Conservation (phyloP, 2,888 invertebrate genomes). For the Zygaena filipendulae region DNA sequence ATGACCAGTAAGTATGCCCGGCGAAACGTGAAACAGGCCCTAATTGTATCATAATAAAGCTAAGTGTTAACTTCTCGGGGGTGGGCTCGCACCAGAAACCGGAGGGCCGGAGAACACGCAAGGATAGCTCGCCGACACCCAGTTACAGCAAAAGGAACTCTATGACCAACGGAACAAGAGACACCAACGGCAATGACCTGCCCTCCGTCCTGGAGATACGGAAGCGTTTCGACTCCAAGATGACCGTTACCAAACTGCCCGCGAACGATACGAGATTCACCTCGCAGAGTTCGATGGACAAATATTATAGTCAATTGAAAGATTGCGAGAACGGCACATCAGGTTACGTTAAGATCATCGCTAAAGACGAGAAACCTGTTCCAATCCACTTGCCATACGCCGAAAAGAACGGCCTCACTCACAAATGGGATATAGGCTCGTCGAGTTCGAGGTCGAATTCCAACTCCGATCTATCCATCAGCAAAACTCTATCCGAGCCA, state of each 20-base stretch:
- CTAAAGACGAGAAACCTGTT: constrained; percentile 53
- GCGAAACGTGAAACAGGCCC: too few species aligned
- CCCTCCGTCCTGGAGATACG: constrained; percentile 70
- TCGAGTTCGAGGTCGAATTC: constrained; percentile 47
- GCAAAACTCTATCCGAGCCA: constrained; percentile 57
- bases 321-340: constrained; percentile 49
- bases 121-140: constrained; percentile 43
- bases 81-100: constrained; percentile 52
- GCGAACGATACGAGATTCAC: constrained; percentile 44
- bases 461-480: constrained; percentile 51
- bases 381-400: constrained; percentile 53
- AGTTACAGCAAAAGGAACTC: constrained; percentile 47
- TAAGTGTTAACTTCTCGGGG: constrained; percentile 42
- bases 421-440: constrained; percentile 41
- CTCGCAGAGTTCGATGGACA: constrained; percentile 39
- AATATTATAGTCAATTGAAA: constrained; percentile 49
- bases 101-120: constrained; percentile 50
- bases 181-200: constrained; percentile 69
- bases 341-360: constrained; percentile 40
- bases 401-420: constrained; percentile 43
- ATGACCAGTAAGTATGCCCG: too few species aligned
- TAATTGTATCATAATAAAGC: too few species aligned
- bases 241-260: constrained; percentile 59
- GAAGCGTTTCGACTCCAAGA: constrained; percentile 65
- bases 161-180: constrained; percentile 56